Evolutionary conservation across 2,888 invertebrate genomes (phyloP).

Genomic region (Archaeoteleia sp.): DNA sequence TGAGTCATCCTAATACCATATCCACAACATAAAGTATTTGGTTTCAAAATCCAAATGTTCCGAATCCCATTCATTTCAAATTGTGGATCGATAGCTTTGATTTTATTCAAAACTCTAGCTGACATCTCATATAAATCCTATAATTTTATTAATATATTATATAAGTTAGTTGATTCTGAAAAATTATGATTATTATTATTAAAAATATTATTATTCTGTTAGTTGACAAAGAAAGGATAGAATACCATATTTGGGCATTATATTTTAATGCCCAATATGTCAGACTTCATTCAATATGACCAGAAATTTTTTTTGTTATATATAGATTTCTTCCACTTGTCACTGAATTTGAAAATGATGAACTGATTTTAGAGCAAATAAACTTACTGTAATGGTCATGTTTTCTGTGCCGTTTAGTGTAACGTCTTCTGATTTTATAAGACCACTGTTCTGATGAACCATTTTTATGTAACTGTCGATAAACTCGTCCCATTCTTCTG

Average conservation of each 20-base stretch:
- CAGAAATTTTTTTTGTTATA: too few species aligned
- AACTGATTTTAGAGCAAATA: too few species aligned
- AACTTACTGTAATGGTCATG: slow-evolving; percentile 7
- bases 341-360: too few species aligned
- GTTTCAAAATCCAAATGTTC: slow-evolving; percentile 94
- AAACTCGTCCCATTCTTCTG: slow-evolving; percentile 81
- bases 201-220: too few species aligned
- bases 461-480: slow-evolving; percentile 81
- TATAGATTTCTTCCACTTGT: too few species aligned
- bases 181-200: too few species aligned
- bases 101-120: slow-evolving; percentile 52
- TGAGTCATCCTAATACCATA: slow-evolving; percentile 88
- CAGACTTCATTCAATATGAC: too few species aligned
- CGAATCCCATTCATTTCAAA: slow-evolving; percentile 81
- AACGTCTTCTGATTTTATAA: slow-evolving; percentile 14
- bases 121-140: slow-evolving; percentile 46
- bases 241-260: too few species aligned
- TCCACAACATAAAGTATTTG: slow-evolving; percentile 87
- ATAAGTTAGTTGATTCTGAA: too few species aligned
- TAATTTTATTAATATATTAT: too few species aligned
- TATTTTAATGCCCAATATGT: too few species aligned
- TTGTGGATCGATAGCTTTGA: slow-evolving; percentile 65
- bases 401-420: slow-evolving; percentile 10
- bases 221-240: too few species aligned
- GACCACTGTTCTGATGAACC: slow-evolving; percentile 72